phyloP scores from a whole-genome alignment of 2,888 invertebrate genomes.

The Ectropis crepuscularia region DNA sequence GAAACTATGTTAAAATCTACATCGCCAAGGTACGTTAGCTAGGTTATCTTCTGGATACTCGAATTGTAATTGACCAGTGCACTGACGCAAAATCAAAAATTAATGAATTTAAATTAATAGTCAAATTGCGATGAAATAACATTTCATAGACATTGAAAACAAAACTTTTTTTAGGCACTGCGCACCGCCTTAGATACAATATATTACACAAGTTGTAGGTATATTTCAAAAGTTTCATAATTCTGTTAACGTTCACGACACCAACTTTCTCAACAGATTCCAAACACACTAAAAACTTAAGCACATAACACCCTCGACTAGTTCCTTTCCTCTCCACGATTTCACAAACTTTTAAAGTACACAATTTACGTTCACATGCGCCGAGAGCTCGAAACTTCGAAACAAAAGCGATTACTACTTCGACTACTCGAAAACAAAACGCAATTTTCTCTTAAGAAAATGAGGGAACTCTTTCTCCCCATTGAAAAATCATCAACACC shows the following conservation, averaged over 20 bases:
- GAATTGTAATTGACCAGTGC: too few species aligned
- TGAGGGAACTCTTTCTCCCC: slow-evolving; percentile 85
- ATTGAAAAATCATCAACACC: slow-evolving; percentile 85
- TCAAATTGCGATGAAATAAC: too few species aligned
- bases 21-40: too few species aligned
- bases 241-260: slow-evolving; percentile 5
- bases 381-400: slow-evolving; percentile 71
- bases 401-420: slow-evolving; percentile 85
- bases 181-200: too few species aligned
- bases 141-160: too few species aligned
- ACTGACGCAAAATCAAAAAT: too few species aligned
- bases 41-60: too few species aligned
- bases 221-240: not conserved
- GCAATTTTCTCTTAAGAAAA: slow-evolving; percentile 86
- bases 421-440: slow-evolving; percentile 85
- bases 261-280: slow-evolving; percentile 16
- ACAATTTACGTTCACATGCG: slow-evolving; percentile 82
- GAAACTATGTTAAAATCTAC: too few species aligned
- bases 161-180: too few species aligned
- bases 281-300: slow-evolving; percentile 40
- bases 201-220: not conserved
- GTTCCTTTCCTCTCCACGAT: slow-evolving; percentile 68
- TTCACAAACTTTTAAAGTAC: slow-evolving; percentile 76
- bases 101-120: too few species aligned
- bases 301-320: slow-evolving; percentile 53